Evolutionary conservation across 2,797 vertebrate genomes (phyloP).

Genomic region (Brotula barbata): DNA sequence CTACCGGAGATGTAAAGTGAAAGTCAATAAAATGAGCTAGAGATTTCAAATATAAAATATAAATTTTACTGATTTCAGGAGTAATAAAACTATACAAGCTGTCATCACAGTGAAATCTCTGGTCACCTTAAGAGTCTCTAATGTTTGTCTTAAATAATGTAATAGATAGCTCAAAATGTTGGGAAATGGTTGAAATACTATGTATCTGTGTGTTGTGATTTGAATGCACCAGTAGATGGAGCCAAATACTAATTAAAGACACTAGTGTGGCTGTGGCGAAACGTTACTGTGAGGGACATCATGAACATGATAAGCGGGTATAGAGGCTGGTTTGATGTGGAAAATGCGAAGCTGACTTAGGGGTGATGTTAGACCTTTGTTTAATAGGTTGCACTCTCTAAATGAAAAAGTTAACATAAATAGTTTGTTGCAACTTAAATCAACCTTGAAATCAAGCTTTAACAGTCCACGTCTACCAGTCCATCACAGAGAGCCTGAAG

Average conservation of each 20-base stretch:
- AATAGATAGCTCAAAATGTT: neutral
- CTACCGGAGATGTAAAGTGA: no score
- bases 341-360: no score
- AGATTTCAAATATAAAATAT: no score
- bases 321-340: no score
- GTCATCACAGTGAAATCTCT: no score
- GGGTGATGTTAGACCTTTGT: no score
- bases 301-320: no score
- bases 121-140: no score
- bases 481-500: slow-evolving; percentile 13
- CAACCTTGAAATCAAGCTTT: neutral
- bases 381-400: no score
- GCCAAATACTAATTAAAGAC: slow-evolving; percentile 56
- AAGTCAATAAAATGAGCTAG: no score
- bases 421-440: neutral
- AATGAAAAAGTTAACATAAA: no score
- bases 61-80: fast-evolving
- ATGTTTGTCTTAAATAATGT: no score
- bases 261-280: neutral
- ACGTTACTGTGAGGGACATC: fast-evolving
- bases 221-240: slow-evolving; percentile 60
- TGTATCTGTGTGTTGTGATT: slow-evolving; percentile 11
- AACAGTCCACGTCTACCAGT: neutral
- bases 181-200: neutral
- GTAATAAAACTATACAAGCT: neutral